A percentile compares a stretch with the other conserved stretches of the same genome.
These are phyloP conservation scores for Cephalopachus bancanus DNA, from an alignment of 2,797 vertebrate species.

Conservation along the genomic window DNA sequence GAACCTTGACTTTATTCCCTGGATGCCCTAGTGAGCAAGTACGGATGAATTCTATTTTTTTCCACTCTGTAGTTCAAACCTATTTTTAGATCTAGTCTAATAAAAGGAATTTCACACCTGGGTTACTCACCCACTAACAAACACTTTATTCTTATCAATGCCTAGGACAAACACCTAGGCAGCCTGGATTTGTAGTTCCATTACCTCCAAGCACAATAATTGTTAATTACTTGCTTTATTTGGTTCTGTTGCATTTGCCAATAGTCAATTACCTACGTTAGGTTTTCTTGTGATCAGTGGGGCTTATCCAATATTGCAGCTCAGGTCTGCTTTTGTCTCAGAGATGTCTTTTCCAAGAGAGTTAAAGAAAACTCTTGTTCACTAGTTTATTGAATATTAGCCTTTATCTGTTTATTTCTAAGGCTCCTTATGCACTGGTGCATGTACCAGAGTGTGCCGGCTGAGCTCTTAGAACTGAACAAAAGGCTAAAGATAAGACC, in stretches of 20 bases:
- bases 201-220: constrained; percentile 78
- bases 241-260: constrained; percentile 80
- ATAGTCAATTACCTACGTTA: constrained; percentile 81
- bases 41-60: constrained; percentile 59
- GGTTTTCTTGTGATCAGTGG: constrained; percentile 77
- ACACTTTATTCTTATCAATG: constrained; percentile 74
- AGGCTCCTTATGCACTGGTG: constrained; percentile 60
- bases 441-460: constrained; percentile 20
- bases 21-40: background rate
- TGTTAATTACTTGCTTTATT: constrained; percentile 85
- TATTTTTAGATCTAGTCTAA: constrained; percentile 78
- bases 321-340: constrained; percentile 79
- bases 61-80: constrained; percentile 51
- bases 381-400: constrained; percentile 80
- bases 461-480: constrained; percentile 68
- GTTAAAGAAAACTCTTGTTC: constrained; percentile 81
- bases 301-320: constrained; percentile 82
- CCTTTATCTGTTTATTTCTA: constrained; percentile 80
- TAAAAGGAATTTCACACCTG: constrained; percentile 83
- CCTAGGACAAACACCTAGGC: constrained; percentile 68
- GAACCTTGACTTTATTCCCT: constrained; percentile 14
- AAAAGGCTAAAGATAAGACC: constrained; percentile 73
- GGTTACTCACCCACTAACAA: constrained; percentile 75
- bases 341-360: constrained; percentile 80
- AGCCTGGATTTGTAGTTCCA: constrained; percentile 77